Evolutionary conservation across 64 coral and sea anemone genomes (phyloP).

Genomic region (Dendronephthya gigantea): DNA sequence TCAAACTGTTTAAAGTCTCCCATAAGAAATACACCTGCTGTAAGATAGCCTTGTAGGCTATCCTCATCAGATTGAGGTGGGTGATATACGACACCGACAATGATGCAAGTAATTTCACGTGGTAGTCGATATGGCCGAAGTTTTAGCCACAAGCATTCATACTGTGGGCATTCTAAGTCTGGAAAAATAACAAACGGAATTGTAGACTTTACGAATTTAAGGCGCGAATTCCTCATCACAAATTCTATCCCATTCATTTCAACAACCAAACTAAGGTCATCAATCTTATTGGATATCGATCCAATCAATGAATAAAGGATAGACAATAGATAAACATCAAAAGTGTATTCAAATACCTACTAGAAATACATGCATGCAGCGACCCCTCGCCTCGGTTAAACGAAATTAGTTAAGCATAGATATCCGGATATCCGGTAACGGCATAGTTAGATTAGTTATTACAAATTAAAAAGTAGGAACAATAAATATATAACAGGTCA

Average conservation of each 20-base stretch:
- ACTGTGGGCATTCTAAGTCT: not conserved
- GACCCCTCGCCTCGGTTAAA: too few relatives aligned
- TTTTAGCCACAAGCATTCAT: not conserved
- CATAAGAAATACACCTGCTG: not conserved
- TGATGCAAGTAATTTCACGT: not conserved
- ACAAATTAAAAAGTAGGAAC: too few relatives aligned
- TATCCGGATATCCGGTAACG: too few relatives aligned
- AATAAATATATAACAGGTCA: too few relatives aligned
- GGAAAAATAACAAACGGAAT: not conserved
- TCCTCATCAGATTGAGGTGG: not conserved
- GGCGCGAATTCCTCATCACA: not conserved
- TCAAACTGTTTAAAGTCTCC: constrained; percentile 25
- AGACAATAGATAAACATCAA: too few relatives aligned
- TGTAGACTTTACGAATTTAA: not conserved
- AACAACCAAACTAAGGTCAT: too few relatives aligned
- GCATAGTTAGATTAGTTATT: too few relatives aligned
- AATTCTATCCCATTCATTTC: not conserved
- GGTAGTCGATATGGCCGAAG: not conserved
- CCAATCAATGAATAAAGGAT: too few relatives aligned
- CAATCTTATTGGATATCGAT: too few relatives aligned
- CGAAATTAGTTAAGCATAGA: too few relatives aligned
- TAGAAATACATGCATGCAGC: too few relatives aligned
- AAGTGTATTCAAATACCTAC: too few relatives aligned
- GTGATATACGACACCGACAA: not conserved
- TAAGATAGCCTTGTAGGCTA: not conserved